Conservation (phyloP, 2,113 vertebrate genomes). For the Amblyornis subalaris region DNA sequence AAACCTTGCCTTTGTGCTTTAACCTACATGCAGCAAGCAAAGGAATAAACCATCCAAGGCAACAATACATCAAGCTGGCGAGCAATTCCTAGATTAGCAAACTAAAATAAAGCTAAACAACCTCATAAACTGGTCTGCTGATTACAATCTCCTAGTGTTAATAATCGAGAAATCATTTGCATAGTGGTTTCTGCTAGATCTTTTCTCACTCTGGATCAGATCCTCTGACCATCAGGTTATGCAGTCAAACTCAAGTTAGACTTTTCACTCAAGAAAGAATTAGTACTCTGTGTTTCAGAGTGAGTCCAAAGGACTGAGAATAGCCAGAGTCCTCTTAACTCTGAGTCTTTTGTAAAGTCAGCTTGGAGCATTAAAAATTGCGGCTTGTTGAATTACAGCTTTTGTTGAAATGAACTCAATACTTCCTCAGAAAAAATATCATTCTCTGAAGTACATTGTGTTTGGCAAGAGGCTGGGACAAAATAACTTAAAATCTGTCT, state of each 20-base stretch:
- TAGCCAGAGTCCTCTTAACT: neutral
- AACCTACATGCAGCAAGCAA: neutral
- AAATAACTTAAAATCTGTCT: conserved; percentile 14
- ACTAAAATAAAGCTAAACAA: neutral
- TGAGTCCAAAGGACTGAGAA: neutral
- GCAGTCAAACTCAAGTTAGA: neutral
- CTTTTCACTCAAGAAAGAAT: neutral
- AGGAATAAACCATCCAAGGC: neutral
- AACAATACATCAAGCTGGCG: neutral
- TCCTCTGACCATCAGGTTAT: neutral
- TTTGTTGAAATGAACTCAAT: neutral
- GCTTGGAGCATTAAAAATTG: neutral
- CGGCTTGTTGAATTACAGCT: neutral
- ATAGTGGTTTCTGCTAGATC: neutral
- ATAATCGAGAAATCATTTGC: neutral
- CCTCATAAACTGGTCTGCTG: neutral
- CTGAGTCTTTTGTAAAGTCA: neutral
- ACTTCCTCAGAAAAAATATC: conserved; percentile 2
- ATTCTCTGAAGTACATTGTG: conserved; percentile 10
- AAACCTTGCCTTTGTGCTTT: neutral
- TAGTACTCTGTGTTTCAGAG: neutral
- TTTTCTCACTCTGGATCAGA: neutral
- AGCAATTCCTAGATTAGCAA: neutral
- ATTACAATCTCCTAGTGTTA: neutral
- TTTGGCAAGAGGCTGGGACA: conserved; percentile 17